Evolutionary conservation across 1,140 invertebrate genomes (phyloP).

Genomic region (Xylocopa sonorina): DNA sequence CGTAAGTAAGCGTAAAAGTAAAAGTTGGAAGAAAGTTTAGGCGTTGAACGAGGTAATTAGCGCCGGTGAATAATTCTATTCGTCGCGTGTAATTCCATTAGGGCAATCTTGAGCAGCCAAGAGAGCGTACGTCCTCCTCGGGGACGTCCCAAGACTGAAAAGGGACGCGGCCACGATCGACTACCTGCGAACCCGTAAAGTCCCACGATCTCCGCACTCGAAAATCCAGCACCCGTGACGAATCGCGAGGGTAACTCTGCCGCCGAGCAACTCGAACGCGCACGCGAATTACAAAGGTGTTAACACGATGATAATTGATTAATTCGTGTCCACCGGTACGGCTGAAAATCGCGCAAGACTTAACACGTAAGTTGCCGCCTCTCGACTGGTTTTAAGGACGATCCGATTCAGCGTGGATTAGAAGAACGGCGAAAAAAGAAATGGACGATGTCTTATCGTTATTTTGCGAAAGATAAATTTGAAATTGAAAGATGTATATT

Average conservation of each 20-base stretch:
- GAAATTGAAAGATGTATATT: too few relatives aligned
- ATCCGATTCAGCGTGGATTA: too few relatives aligned
- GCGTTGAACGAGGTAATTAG: conserved; percentile 58
- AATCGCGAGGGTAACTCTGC: conserved; percentile 48
- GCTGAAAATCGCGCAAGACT: conserved; percentile 5
- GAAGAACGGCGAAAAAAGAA: too few relatives aligned
- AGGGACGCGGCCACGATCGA: conserved; percentile 20
- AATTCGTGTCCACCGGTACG: conserved; percentile 31
- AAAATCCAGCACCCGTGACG: conserved; percentile 71
- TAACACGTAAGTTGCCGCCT: conserved; percentile 29
- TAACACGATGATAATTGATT: conserved; percentile 67
- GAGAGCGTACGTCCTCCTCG: conserved; percentile 69
- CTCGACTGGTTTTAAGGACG: neutral
- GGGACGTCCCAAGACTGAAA: conserved; percentile 24
- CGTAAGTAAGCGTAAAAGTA: neutral
- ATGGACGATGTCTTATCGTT: too few relatives aligned
- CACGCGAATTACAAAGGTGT: conserved; percentile 63
- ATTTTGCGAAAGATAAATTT: too few relatives aligned
- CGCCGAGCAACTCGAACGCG: neutral
- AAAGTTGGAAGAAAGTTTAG: neutral
- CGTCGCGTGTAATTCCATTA: conserved; percentile 71
- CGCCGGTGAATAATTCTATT: conserved; percentile 54
- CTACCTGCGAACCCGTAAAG: conserved; percentile 58
- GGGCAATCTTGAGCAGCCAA: conserved; percentile 75
- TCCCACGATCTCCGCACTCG: conserved; percentile 67